A percentile compares a stretch with the other conserved stretches of the same genome.
Evolutionary conservation across 2,113 vertebrate genomes (phyloP).

Genomic region (Laticauda laticaudata): DNA sequence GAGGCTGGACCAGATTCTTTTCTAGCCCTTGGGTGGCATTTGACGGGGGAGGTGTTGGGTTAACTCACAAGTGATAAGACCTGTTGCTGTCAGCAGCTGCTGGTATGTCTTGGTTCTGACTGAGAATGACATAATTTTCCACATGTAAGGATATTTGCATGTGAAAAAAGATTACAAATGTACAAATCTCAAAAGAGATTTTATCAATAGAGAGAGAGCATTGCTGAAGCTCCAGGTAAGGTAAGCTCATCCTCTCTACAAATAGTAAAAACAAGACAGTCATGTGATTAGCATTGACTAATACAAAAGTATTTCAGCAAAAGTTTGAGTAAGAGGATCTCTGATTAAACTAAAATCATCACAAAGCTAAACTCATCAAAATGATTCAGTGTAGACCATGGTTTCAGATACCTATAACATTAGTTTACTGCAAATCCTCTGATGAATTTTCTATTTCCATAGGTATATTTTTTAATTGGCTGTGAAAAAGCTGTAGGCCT

Average conservation of each 20-base stretch:
- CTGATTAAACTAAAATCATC: constrained; percentile 55
- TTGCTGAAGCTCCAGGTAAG: background rate
- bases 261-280: background rate
- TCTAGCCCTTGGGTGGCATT: background rate
- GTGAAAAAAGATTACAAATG: background rate
- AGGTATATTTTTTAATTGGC: background rate
- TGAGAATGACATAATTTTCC: background rate
- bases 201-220: background rate
- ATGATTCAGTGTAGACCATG: constrained; percentile 57
- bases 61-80: background rate
- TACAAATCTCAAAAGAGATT: background rate
- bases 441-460: constrained; percentile 46
- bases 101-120: background rate
- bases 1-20: background rate
- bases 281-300: background rate
- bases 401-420: constrained; percentile 52
- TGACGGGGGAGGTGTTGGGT: background rate
- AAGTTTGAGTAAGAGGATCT: constrained; percentile 43
- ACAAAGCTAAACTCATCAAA: constrained; percentile 53
- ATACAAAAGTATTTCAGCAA: constrained; percentile 54
- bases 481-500: background rate
- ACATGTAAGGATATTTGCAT: background rate
- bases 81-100: background rate
- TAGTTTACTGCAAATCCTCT: constrained; percentile 39
- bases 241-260: background rate